Percentiles rank a stretch among this genome's conserved stretches.
Evolutionary conservation across 2,888 invertebrate species (phyloP).

Genomic region (Erebia palarica): DNA sequence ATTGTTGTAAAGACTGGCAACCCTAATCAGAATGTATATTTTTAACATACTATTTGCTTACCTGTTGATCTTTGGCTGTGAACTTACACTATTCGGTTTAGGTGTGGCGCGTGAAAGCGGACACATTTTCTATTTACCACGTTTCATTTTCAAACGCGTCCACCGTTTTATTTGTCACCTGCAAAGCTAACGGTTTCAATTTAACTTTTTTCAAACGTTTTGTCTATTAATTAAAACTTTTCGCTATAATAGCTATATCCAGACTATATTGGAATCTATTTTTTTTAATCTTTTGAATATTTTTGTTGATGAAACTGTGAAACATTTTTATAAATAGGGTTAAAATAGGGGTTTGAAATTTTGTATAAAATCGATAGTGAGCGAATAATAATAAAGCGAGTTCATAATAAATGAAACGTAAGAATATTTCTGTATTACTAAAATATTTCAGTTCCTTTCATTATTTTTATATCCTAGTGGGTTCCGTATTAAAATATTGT

Average conservation of each 20-base stretch:
- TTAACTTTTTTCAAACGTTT: constrained; percentile 11
- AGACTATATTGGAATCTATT: not conserved
- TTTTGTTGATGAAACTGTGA: not conserved
- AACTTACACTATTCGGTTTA: constrained; percentile 41
- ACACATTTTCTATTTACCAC: constrained; percentile 50
- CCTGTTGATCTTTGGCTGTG: constrained; percentile 59
- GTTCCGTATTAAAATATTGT: too few species aligned
- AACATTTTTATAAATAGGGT: too few species aligned
- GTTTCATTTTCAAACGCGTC: constrained; percentile 35
- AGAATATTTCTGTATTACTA: too few species aligned
- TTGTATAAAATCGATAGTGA: too few species aligned
- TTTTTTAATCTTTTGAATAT: not conserved
- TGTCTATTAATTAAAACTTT: constrained; percentile 14
- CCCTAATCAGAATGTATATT: constrained; percentile 39
- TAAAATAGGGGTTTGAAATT: too few species aligned
- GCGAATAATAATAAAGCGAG: too few species aligned
- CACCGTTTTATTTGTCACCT: constrained; percentile 23
- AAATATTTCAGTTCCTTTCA: not conserved
- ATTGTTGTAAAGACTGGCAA: not conserved
- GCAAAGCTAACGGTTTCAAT: constrained; percentile 12
- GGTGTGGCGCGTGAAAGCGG: constrained; percentile 49
- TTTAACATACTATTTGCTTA: constrained; percentile 59
- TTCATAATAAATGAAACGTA: too few species aligned
- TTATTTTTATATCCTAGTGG: too few species aligned
- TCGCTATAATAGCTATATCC: not conserved